Evolutionary conservation across 1,140 invertebrate species (phyloP), one percentile per base, ranked within the genome.

Genomic region (Nasonia longicornis): DNA sequence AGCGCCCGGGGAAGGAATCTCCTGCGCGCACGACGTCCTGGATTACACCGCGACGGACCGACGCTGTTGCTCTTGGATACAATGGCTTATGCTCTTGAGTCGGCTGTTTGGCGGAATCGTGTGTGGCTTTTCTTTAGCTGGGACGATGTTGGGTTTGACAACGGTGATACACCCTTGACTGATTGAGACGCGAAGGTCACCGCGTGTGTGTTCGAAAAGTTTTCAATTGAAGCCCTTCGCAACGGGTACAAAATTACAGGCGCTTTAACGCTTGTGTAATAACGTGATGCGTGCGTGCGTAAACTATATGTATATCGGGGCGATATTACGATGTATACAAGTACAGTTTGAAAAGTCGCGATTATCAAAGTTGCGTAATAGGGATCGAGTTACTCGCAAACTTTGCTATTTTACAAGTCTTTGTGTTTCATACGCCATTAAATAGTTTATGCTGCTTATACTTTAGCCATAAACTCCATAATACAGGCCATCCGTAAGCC

Each of bases 361-460:
- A 76, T 76, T 66, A 76, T 42, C 16, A 29, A 76, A 75, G 48
- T 75, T 63, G 48, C 31, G 63, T 75, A 42, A 66, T 31, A 66
- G 74, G 58, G n/a, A 11, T 64, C 58, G 3, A 29, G 74, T 76
- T 76, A 76, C 58, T 66, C 16, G 64, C 58, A 66, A 76, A 76
- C 12, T 76, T 66, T 45, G 8, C 74, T 38, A 42, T 29, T 64
- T 64, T 76, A 66, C 58, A 66, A 66, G n/a, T 35, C 63, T 76
- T 76, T 42, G 58, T 42, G 64, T 66, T 64, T 64, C 22, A 22
- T 11, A 2, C 16, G 11, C 26, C 48, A 10, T 29, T 66, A 66
- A 76, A 76, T 42, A 66, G 42, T 76, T 76, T n/a, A 76, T 66
- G 10, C 16, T 76, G 12, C 63, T 76, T 42, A 38, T n/a, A 66